Evolutionary conservation across 2,797 vertebrate genomes (phyloP).

Genomic region (Toxotes lorentzi): DNA sequence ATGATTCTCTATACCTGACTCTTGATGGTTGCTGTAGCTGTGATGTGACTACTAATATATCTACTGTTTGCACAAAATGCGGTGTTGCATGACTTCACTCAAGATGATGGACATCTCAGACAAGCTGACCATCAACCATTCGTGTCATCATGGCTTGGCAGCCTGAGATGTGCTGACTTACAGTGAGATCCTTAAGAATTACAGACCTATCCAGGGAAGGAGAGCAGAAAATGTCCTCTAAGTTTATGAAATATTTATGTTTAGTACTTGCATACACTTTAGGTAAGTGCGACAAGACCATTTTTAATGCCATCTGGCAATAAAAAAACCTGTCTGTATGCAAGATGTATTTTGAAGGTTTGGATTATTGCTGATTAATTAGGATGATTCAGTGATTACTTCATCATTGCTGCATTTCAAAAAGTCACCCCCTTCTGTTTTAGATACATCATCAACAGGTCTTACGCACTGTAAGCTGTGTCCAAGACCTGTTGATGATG

Average conservation of each 20-base stretch:
- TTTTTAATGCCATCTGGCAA: not conserved
- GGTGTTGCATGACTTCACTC: constrained; percentile 20
- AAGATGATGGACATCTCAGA: constrained; percentile 14
- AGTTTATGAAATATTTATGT: not conserved
- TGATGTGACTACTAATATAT: constrained; percentile 12
- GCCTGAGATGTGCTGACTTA: constrained; percentile 8
- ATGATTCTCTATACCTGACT: not conserved
- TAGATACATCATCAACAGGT: not conserved
- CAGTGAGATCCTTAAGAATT: not conserved
- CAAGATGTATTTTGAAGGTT: not conserved
- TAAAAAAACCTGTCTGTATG: too few relatives aligned
- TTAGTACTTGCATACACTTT: not conserved
- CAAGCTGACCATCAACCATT: constrained; percentile 4
- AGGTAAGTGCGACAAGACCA: not conserved
- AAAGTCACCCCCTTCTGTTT: not conserved
- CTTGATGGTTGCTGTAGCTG: not conserved
- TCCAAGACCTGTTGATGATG: not conserved
- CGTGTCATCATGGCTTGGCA: constrained; percentile 15
- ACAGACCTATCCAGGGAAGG: not conserved
- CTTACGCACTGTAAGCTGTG: not conserved
- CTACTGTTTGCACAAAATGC: constrained; percentile 2
- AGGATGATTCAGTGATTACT: not conserved
- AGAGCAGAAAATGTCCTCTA: not conserved
- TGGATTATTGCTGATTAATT: not conserved
- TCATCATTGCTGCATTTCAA: not conserved